Evolutionary conservation across 2,113 vertebrate species (phyloP).

Genomic region (Clarias macrocephalus): DNA sequence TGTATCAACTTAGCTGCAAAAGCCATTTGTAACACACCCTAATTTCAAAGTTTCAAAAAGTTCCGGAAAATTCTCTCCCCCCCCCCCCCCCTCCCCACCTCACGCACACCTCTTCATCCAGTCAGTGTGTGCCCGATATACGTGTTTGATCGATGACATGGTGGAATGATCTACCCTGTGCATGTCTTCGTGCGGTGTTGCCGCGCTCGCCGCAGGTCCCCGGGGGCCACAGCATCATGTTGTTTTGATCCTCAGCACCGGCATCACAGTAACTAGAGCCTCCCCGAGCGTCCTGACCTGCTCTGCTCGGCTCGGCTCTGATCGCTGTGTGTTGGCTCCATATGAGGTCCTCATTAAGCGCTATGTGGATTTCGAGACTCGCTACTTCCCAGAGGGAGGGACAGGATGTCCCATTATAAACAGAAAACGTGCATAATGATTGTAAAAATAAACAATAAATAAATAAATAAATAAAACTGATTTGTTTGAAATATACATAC

Average conservation of each 20-base stretch:
- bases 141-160: neutral
- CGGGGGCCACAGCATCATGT: neutral
- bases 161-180: conserved; percentile 26
- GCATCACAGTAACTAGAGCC: conserved; percentile 60
- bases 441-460: too few relatives aligned
- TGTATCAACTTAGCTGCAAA: neutral
- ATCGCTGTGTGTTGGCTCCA: conserved; percentile 9
- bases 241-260: conserved; percentile 45
- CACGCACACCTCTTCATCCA: neutral
- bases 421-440: neutral
- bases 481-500: neutral
- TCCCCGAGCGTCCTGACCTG: conserved; percentile 44
- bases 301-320: neutral
- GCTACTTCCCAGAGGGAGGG: neutral
- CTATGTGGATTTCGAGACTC: neutral
- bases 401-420: neutral
- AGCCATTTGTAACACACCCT: neutral
- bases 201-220: conserved; percentile 15
- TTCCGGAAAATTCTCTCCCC: neutral
- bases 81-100: neutral
- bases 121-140: conserved; percentile 22
- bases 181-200: neutral
- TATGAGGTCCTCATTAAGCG: conserved; percentile 25
- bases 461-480: neutral
- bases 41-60: neutral